Conservation (phyloP, 1,140 invertebrate genomes). For the Danaus melanippus region DNA sequence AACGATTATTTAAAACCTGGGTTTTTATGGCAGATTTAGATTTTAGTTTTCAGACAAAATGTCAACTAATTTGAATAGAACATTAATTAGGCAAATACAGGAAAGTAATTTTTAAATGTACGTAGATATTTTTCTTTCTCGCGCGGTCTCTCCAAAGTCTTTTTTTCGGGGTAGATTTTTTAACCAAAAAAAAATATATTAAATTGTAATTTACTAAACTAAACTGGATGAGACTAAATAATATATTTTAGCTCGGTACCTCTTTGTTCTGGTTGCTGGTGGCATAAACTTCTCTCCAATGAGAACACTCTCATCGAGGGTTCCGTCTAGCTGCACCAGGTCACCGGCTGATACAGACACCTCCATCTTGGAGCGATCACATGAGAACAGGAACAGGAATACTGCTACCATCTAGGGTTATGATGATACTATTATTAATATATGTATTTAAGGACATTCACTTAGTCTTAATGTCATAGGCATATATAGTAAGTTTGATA, state of each 20-base stretch:
- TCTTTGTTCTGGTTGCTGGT: conserved; percentile 43
- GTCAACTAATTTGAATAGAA: no score
- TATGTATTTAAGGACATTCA: no score
- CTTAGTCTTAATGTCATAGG: no score
- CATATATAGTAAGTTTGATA: no score
- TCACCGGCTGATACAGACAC: conserved; percentile 59
- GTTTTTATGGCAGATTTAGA: no score
- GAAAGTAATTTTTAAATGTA: no score
- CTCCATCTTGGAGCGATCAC: conserved; percentile 54
- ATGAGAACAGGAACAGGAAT: conserved; percentile 44
- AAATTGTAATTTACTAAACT: background rate
- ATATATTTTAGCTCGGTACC: conserved; percentile 23
- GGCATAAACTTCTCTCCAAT: conserved; percentile 53
- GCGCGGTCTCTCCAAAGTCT: no score
- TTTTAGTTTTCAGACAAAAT: no score
- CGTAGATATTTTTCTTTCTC: no score
- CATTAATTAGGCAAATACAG: no score
- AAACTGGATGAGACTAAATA: background rate
- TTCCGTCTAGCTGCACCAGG: conserved; percentile 55
- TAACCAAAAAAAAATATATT: background rate
- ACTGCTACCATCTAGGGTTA: conserved; percentile 42
- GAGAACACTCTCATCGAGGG: conserved; percentile 56
- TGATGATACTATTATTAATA: background rate
- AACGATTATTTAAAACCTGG: no score
- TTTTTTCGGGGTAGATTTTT: background rate